A percentile compares a stretch with the other conserved stretches of the same genome.
Evolutionary conservation across 2,888 invertebrate species (phyloP).

Genomic region (Melitaea athalia): DNA sequence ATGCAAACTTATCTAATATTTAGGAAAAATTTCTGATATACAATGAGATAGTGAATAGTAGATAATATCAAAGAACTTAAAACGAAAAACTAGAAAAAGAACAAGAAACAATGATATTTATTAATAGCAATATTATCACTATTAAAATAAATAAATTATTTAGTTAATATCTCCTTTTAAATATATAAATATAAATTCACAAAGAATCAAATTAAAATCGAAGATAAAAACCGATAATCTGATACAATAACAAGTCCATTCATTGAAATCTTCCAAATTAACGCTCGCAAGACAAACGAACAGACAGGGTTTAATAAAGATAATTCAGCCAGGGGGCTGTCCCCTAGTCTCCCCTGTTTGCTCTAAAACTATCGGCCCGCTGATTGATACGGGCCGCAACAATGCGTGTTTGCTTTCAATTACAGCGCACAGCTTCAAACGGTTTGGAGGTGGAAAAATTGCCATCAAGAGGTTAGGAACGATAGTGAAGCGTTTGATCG

Average conservation of each 20-base stretch:
- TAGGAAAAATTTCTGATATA: no score
- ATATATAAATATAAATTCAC: not conserved
- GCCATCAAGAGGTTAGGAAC: conserved; percentile 26
- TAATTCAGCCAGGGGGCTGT: conserved; percentile 30
- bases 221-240: not conserved
- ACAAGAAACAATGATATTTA: no score
- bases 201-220: not conserved
- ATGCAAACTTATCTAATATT: no score
- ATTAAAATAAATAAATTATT: no score
- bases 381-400: conserved; percentile 78
- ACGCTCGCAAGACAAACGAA: conserved; percentile 34
- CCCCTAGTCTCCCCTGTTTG: conserved; percentile 45
- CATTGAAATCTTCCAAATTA: conserved; percentile 33
- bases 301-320: conserved; percentile 36
- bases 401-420: conserved; percentile 79
- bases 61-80: no score
- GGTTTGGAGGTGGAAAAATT: conserved; percentile 34
- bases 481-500: conserved; percentile 2
- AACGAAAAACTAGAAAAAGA: no score
- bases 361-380: conserved; percentile 54
- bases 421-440: conserved; percentile 50
- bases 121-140: no score
- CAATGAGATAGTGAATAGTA: no score
- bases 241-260: conserved; percentile 3
- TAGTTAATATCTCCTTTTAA: no score